Conservation (phyloP, 2,113 vertebrate species). For the Lophotis ruficrista region DNA sequence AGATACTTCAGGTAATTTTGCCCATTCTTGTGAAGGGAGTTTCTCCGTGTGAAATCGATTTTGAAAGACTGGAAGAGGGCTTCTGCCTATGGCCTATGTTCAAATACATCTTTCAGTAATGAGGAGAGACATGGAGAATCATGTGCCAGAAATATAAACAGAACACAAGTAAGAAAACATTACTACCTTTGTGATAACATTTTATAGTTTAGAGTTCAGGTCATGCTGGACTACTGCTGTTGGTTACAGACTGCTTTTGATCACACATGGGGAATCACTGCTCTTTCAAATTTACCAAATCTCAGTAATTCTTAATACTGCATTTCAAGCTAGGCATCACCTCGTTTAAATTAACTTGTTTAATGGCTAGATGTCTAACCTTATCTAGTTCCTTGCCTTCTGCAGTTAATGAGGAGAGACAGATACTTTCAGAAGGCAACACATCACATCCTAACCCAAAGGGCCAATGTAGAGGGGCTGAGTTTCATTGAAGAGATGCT, state of each 20-base stretch:
- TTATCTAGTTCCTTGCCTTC: not conserved
- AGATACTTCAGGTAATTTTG: not conserved
- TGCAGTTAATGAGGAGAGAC: not conserved
- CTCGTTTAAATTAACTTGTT: not conserved
- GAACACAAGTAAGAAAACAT: not conserved
- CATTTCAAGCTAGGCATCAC: not conserved
- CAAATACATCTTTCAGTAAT: not conserved
- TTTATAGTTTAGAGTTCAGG: not conserved
- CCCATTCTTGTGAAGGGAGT: not conserved
- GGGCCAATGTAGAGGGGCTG: accelerated
- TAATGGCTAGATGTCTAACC: not conserved
- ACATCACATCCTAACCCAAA: not conserved
- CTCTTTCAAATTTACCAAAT: not conserved
- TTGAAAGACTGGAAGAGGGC: not conserved
- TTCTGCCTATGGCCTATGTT: not conserved
- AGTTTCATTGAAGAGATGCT: not conserved
- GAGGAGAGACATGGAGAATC: not conserved
- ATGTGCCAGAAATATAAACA: not conserved
- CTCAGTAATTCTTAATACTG: not conserved
- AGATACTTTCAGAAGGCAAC: not conserved
- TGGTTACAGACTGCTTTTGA: not conserved
- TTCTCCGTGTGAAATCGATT: not conserved
- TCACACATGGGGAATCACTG: not conserved
- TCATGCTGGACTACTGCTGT: not conserved
- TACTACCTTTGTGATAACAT: not conserved